These are phyloP conservation scores for Heliocidaris erythrogramma DNA, from an alignment of 35 echinoderm and acorn worm species.

Conservation along the genomic window DNA sequence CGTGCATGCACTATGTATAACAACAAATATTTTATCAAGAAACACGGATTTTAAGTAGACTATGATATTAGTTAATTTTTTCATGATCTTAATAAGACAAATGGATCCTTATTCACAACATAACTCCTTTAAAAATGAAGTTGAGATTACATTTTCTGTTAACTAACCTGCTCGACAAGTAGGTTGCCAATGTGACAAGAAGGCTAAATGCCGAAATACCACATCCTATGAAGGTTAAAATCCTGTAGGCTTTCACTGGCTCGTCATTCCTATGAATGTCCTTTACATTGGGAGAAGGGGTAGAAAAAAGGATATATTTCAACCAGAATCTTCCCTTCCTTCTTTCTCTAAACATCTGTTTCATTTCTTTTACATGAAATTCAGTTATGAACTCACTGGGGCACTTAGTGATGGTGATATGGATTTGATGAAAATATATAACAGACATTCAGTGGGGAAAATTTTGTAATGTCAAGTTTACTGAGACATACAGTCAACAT, in stretches of 20 bases:
- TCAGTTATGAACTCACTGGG: too few species aligned
- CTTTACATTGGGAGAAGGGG: too few species aligned
- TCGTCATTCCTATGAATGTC: too few species aligned
- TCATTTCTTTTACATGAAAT: too few species aligned
- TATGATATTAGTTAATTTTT: background rate
- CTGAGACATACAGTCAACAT: too few species aligned
- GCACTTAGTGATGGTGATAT: too few species aligned
- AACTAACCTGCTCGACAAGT: slow-evolving; percentile 3
- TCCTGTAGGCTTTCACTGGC: background rate
- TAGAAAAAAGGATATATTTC: too few species aligned
- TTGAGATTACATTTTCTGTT: background rate
- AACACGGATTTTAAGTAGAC: background rate
- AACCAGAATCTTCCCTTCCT: too few species aligned
- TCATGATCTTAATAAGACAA: background rate
- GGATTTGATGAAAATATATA: too few species aligned
- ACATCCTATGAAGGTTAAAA: background rate
- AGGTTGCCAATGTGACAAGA: background rate
- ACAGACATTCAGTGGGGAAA: too few species aligned
- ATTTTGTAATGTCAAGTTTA: too few species aligned
- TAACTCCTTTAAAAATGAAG: background rate
- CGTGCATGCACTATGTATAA: background rate
- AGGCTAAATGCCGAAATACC: background rate
- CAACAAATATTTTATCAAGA: background rate
- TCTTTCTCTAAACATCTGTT: too few species aligned
- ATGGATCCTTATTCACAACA: background rate